Evolutionary conservation across 2,113 vertebrate genomes (phyloP).

Genomic region (Oxyura jamaicensis): DNA sequence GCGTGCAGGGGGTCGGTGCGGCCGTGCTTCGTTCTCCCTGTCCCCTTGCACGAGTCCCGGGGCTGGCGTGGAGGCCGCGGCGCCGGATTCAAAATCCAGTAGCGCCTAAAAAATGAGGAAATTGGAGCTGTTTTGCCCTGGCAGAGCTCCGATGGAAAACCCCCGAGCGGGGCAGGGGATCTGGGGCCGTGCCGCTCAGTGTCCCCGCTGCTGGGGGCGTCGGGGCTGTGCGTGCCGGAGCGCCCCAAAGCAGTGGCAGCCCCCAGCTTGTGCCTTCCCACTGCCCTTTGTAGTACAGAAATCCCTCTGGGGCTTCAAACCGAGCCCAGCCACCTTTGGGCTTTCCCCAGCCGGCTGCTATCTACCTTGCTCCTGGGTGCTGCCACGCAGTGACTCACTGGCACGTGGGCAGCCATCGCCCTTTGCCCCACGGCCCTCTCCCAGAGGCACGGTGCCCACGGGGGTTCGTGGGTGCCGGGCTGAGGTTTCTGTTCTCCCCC

Average conservation of each 20-base stretch:
- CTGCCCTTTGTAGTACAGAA: not conserved
- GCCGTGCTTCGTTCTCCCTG: too few relatives aligned
- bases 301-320: not conserved
- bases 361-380: not conserved
- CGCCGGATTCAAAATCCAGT: not conserved
- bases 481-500: not conserved
- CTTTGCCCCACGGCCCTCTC: not conserved
- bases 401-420: not conserved
- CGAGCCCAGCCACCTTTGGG: not conserved
- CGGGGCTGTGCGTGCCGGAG: rapidly evolving
- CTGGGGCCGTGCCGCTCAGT: not conserved
- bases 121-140: rapidly evolving
- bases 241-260: not conserved
- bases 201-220: not conserved
- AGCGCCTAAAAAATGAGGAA: not conserved
- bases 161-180: not conserved
- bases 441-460: rapidly evolving
- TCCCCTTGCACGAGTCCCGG: too few relatives aligned
- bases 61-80: not conserved
- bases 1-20: too few relatives aligned
- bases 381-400: rapidly evolving
- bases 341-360: not conserved
- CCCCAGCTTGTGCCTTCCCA: rapidly evolving
- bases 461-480: not conserved
- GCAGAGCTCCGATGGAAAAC: not conserved